Conservation (phyloP, 2,113 vertebrate species). For the Tachysurus fulvidraco region DNA sequence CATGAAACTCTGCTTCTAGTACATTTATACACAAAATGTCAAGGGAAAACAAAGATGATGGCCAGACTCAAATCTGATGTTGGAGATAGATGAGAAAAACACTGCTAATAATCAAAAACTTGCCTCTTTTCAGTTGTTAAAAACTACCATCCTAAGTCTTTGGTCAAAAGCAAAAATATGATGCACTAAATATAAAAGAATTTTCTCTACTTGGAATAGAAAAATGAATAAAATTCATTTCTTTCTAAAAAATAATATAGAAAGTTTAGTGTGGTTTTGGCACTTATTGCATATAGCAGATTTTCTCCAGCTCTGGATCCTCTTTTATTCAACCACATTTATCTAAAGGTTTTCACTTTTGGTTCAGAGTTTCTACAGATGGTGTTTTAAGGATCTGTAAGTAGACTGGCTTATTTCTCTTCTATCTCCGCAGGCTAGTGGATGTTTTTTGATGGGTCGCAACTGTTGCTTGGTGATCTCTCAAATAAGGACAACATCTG, state of each 20-base stretch:
- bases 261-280: not conserved
- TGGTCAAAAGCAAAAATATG: not conserved
- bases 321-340: conserved; percentile 2
- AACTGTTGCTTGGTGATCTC: not conserved
- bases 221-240: not conserved
- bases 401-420: not conserved
- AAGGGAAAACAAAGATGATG: not conserved
- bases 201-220: not conserved
- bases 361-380: conserved; percentile 9
- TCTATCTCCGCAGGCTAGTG: not conserved
- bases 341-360: not conserved
- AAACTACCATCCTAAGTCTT: not conserved
- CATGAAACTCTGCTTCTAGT: not conserved
- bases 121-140: no score
- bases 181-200: not conserved
- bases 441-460: not conserved
- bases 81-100: not conserved
- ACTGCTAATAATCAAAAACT: not conserved
- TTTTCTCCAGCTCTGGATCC: not conserved
- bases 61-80: not conserved
- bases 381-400: conserved; percentile 1
- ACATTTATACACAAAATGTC: not conserved
- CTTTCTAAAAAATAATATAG: not conserved
- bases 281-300: not conserved
- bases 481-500: not conserved